Evolutionary conservation across 2,888 invertebrate genomes (phyloP).

Genomic region (Dicyrtomina minuta): DNA sequence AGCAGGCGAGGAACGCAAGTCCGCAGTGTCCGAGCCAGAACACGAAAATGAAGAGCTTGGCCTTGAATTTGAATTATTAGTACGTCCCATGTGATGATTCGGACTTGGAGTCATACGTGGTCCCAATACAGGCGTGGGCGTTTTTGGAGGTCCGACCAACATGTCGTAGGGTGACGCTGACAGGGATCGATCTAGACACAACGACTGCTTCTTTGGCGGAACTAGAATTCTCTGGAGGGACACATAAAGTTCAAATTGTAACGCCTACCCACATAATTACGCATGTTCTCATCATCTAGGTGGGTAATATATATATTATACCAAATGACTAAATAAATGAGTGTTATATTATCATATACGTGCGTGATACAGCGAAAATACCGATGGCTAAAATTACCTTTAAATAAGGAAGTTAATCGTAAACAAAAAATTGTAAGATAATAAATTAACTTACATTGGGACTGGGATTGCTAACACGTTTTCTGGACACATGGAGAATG

Average conservation of each 20-base stretch:
- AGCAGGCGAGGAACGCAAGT: constrained; percentile 33
- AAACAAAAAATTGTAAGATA: too few species aligned
- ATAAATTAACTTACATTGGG: constrained; percentile 45
- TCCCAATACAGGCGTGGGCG: constrained; percentile 47
- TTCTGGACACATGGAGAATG: constrained; percentile 50
- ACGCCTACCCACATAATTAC: too few species aligned
- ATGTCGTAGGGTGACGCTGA: constrained; percentile 3
- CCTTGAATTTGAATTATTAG: constrained; percentile 43
- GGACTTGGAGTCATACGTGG: constrained; percentile 51
- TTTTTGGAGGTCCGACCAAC: constrained; percentile 41
- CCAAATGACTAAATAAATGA: too few species aligned
- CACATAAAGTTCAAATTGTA: too few species aligned
- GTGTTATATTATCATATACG: constrained; percentile 1
- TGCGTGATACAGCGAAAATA: too few species aligned
- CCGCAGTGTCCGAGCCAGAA: constrained; percentile 31
- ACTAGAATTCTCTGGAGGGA: constrained; percentile 38
- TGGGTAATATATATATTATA: too few species aligned
- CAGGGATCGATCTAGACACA: constrained; percentile 20
- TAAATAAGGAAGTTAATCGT: too few species aligned
- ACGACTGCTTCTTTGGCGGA: constrained; percentile 48
- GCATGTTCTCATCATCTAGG: too few species aligned
- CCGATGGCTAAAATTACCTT: too few species aligned
- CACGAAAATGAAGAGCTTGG: constrained; percentile 43
- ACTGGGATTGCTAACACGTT: constrained; percentile 49
- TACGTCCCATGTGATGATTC: constrained; percentile 22